These are phyloP conservation scores for Mylabris sibirica DNA, from an alignment of 2,888 invertebrate species.

Conservation along the genomic window DNA sequence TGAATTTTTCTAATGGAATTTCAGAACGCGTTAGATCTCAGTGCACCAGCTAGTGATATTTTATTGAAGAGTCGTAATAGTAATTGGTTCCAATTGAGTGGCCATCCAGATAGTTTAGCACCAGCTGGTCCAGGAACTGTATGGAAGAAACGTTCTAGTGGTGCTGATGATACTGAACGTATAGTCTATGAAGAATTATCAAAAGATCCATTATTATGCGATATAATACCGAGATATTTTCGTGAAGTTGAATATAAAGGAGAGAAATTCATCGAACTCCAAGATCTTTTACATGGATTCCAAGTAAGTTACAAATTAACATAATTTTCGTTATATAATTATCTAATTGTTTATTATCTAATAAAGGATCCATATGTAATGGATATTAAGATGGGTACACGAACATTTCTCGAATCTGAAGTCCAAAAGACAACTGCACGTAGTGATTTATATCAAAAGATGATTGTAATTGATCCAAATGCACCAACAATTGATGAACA, in stretches of 20 bases:
- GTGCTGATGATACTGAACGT: conserved; percentile 76
- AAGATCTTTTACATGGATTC: conserved; percentile 91
- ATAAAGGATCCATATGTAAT: conserved; percentile 87
- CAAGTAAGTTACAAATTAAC: conserved; percentile 53
- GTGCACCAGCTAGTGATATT: conserved; percentile 89
- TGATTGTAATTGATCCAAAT: conserved; percentile 87
- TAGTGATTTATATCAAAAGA: conserved; percentile 91
- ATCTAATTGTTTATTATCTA: background rate
- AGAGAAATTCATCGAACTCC: conserved; percentile 91
- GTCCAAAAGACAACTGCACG: conserved; percentile 87
- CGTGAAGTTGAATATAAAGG: conserved; percentile 81
- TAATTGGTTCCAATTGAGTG: conserved; percentile 91
- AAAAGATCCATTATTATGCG: conserved; percentile 74
- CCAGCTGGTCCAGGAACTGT: conserved; percentile 93
- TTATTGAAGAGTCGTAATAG: conserved; percentile 75
- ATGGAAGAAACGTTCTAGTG: conserved; percentile 84
- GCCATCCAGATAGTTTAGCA: conserved; percentile 91
- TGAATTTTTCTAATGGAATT: conserved; percentile 50
- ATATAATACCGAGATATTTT: conserved; percentile 84
- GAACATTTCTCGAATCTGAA: conserved; percentile 95
- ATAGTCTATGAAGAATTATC: conserved; percentile 82
- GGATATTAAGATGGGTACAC: conserved; percentile 96
- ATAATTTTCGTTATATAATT: no score
- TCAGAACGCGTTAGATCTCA: conserved; percentile 90
- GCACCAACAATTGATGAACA: conserved; percentile 89